Percentiles rank a stretch among this genome's conserved stretches.
Conservation (phyloP, 2,113 vertebrate species). For the Sterna hirundo region DNA sequence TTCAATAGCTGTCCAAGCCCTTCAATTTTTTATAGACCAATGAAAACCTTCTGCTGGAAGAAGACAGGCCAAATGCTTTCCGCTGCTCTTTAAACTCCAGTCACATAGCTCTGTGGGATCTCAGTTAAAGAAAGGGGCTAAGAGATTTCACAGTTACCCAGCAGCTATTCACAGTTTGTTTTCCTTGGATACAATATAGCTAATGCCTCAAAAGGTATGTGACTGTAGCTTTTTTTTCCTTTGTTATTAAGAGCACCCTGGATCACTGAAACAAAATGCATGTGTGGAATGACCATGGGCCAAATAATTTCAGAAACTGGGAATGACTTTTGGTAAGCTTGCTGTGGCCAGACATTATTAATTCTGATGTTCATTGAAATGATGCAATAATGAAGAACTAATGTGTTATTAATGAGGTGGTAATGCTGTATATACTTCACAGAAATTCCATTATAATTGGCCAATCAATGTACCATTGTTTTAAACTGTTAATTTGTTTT, state of each 20-base stretch:
- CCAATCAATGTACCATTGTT: neutral
- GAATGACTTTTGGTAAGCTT: neutral
- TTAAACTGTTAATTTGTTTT: constrained; percentile 44
- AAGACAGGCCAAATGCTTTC: neutral
- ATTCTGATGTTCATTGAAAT: neutral
- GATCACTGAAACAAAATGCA: neutral
- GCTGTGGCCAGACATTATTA: neutral
- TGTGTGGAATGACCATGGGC: neutral
- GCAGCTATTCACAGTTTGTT: neutral
- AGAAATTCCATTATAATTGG: constrained; percentile 18
- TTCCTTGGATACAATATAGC: neutral
- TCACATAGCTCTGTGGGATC: neutral
- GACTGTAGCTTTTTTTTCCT: neutral
- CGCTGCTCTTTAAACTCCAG: neutral
- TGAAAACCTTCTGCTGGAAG: neutral
- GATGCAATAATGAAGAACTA: constrained; percentile 5
- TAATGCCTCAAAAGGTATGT: neutral
- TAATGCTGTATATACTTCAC: neutral
- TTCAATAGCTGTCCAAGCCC: neutral
- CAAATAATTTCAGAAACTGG: neutral
- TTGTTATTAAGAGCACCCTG: neutral
- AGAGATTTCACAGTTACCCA: neutral
- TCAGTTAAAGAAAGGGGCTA: neutral
- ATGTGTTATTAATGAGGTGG: constrained; percentile 25
- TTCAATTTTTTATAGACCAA: neutral